A percentile compares a stretch with the other conserved stretches of the same genome.
These are phyloP conservation scores for Bufo gargarizans DNA, from an alignment of 2,113 vertebrate species.

Conservation along the genomic window DNA sequence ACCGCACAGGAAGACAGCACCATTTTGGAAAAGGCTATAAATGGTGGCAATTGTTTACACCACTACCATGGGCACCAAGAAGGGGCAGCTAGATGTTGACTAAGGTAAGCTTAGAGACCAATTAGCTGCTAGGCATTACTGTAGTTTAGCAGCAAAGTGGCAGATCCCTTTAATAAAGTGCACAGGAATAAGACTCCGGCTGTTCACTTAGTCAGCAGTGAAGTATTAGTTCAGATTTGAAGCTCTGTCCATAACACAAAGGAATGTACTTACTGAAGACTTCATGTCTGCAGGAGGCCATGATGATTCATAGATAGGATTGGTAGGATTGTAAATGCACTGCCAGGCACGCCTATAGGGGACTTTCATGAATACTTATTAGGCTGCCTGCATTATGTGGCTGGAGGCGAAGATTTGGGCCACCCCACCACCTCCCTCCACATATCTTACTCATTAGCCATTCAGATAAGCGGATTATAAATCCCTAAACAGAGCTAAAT, in stretches of 20 bases:
- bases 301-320: slow-evolving; percentile 33
- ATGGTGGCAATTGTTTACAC: too few species aligned
- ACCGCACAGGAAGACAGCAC: too few species aligned
- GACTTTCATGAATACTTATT: neutral
- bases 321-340: neutral
- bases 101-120: too few species aligned
- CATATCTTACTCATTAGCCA: neutral
- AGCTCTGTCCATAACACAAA: neutral
- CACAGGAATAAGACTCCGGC: neutral
- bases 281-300: neutral
- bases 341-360: slow-evolving; percentile 26
- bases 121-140: too few species aligned
- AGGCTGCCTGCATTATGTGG: neutral
- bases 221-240: neutral
- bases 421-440: neutral
- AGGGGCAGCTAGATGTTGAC: too few species aligned
- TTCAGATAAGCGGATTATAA: neutral
- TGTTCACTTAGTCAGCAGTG: slow-evolving; percentile 22
- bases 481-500: neutral
- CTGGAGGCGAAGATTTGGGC: neutral
- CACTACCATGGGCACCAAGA: too few species aligned
- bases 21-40: too few species aligned
- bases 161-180: neutral
- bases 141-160: too few species aligned
- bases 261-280: slow-evolving; percentile 10